phyloP scores from a whole-genome alignment of 2,797 vertebrate species.

The Pipistrellus nathusii region DNA sequence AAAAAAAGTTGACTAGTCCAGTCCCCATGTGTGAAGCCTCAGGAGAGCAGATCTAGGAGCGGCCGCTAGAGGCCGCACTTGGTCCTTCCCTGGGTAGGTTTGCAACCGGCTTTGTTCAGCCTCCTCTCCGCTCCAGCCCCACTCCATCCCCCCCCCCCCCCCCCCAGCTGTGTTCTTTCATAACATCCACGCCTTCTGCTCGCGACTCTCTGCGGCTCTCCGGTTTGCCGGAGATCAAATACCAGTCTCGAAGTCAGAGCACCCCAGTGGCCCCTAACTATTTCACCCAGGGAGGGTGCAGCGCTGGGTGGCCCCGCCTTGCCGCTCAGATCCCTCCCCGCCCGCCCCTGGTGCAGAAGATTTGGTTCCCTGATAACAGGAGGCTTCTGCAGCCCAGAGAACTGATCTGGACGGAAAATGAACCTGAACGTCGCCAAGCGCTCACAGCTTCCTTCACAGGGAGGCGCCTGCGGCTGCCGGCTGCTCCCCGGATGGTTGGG shows the following conservation, averaged over 20 bases:
- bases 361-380: neutral
- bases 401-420: neutral
- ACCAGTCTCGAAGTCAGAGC: neutral
- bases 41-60: neutral
- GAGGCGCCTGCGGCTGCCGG: neutral
- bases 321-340: neutral
- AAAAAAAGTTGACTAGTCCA: neutral
- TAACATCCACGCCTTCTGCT: neutral
- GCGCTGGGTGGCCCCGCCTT: neutral
- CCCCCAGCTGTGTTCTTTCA: neutral
- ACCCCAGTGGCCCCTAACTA: neutral
- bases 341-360: neutral
- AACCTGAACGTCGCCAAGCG: too few species aligned
- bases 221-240: neutral
- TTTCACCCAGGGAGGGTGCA: neutral
- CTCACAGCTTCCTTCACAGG: neutral
- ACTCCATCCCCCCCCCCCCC: too few species aligned
- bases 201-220: neutral
- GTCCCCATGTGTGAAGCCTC: neutral
- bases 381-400: neutral
- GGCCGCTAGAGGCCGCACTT: constrained; percentile 66
- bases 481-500: neutral
- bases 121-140: too few species aligned
- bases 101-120: neutral
- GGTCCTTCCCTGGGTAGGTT: neutral